phyloP scores from a whole-genome alignment of 2,113 vertebrate species.

The Onychostruthus taczanowskii region DNA sequence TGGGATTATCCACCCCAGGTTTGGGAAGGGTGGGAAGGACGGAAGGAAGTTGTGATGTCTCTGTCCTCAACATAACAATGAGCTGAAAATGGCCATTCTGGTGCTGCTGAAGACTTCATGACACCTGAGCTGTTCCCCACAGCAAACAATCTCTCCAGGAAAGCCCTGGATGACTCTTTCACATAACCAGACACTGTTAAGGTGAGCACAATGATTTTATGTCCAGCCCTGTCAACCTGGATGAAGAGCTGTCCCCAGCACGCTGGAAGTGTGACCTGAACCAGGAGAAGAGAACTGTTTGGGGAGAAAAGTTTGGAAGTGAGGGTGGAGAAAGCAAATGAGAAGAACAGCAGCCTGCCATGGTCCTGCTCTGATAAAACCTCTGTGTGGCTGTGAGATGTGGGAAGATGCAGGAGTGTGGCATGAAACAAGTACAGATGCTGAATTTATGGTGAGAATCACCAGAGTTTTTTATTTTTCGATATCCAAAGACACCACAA shows the following conservation, averaged over 20 bases:
- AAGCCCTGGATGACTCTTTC: not conserved
- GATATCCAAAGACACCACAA: not conserved
- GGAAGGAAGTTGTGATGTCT: not conserved
- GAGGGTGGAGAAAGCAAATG: not conserved
- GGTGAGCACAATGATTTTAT: not conserved
- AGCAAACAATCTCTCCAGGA: not conserved
- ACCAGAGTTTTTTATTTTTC: not conserved
- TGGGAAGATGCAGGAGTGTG: fast-evolving
- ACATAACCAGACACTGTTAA: not conserved
- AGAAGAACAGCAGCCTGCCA: not conserved
- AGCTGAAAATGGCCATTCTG: not conserved
- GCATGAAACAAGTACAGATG: not conserved
- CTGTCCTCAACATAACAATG: not conserved
- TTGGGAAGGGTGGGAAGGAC: not conserved
- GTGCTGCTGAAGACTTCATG: not conserved
- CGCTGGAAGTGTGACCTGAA: not conserved
- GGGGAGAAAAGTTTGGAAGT: not conserved
- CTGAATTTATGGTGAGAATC: not conserved
- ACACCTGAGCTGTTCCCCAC: not conserved
- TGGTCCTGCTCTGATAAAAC: not conserved
- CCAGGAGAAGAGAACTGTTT: not conserved
- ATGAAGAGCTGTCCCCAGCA: not conserved
- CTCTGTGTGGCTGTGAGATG: not conserved
- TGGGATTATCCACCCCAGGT: not conserved
- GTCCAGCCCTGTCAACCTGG: not conserved